A percentile compares a stretch with the other conserved stretches of the same genome.
Evolutionary conservation across 2,797 vertebrate species (phyloP).

Genomic region (Hyperoplus immaculatus): DNA sequence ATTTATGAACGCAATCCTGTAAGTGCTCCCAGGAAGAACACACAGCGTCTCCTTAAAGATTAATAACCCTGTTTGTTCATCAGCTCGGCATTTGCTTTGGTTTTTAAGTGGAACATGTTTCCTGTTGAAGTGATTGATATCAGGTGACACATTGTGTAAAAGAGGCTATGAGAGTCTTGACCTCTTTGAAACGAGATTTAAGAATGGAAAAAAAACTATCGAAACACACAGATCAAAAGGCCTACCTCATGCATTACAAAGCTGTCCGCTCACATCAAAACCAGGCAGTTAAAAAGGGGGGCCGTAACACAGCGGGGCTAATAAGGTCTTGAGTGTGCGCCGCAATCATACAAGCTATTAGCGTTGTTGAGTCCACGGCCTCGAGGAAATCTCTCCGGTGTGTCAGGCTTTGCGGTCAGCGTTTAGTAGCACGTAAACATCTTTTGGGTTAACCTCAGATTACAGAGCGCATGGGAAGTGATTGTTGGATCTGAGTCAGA

Average conservation of each 20-base stretch:
- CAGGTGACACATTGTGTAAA: conserved; percentile 9
- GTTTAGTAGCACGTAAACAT: conserved; percentile 55
- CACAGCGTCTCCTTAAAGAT: conserved; percentile 65
- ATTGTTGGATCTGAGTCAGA: conserved; percentile 58
- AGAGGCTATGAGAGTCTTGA: conserved; percentile 14
- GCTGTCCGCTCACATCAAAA: conserved; percentile 20
- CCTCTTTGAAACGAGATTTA: conserved; percentile 38
- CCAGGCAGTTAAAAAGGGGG: conserved; percentile 17
- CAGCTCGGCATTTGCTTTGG: conserved; percentile 21
- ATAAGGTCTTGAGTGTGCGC: conserved; percentile 45
- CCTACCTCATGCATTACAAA: neutral
- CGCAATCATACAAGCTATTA: conserved; percentile 58
- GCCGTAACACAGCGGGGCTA: conserved; percentile 35
- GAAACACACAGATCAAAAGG: conserved; percentile 17
- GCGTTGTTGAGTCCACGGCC: conserved; percentile 39
- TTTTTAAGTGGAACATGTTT: conserved; percentile 44
- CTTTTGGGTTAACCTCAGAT: conserved; percentile 77
- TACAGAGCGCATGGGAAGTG: conserved; percentile 60
- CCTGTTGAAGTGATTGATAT: conserved; percentile 46
- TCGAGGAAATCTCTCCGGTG: conserved; percentile 41
- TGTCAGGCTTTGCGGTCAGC: conserved; percentile 42
- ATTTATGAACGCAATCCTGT: conserved; percentile 41
- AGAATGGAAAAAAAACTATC: neutral
- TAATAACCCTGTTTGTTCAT: conserved; percentile 59
- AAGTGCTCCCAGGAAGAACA: conserved; percentile 30